Evolutionary conservation across 2,113 vertebrate species (phyloP).

Genomic region (Corythoichthys intestinalis): DNA sequence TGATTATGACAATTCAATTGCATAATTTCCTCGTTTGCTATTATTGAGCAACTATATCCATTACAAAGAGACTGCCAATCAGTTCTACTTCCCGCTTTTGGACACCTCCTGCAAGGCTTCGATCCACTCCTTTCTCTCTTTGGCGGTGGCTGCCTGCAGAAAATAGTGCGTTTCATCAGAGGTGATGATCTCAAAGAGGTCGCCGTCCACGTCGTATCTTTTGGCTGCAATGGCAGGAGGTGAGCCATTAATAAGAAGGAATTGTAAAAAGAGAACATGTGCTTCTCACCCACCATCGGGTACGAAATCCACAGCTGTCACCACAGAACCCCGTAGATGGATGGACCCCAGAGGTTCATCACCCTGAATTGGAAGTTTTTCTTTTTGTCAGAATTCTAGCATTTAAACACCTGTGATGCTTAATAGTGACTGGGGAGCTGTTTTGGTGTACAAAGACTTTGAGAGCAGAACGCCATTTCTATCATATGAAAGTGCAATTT

Average conservation of each 20-base stretch:
- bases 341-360: slow-evolving; percentile 86
- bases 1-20: not conserved
- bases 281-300: slow-evolving; percentile 79
- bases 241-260: slow-evolving; percentile 1
- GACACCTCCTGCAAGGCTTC: slow-evolving; percentile 84
- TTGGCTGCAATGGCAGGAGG: slow-evolving; percentile 69
- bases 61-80: not conserved
- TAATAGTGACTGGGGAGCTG: not conserved
- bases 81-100: slow-evolving; percentile 82
- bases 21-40: not conserved
- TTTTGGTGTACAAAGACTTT: too few relatives aligned
- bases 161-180: slow-evolving; percentile 88
- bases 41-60: not conserved
- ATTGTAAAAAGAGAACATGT: not conserved
- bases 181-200: slow-evolving; percentile 98
- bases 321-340: slow-evolving; percentile 86
- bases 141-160: slow-evolving; percentile 82
- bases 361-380: slow-evolving; percentile 54
- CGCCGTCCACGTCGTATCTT: slow-evolving; percentile 80
- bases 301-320: slow-evolving; percentile 86
- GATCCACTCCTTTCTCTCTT: slow-evolving; percentile 96
- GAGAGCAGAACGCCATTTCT: too few relatives aligned
- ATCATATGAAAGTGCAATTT: too few relatives aligned
- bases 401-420: not conserved
- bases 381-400: not conserved